phyloP scores from a whole-genome alignment of 2,113 vertebrate species.

The Turnix velox region DNA sequence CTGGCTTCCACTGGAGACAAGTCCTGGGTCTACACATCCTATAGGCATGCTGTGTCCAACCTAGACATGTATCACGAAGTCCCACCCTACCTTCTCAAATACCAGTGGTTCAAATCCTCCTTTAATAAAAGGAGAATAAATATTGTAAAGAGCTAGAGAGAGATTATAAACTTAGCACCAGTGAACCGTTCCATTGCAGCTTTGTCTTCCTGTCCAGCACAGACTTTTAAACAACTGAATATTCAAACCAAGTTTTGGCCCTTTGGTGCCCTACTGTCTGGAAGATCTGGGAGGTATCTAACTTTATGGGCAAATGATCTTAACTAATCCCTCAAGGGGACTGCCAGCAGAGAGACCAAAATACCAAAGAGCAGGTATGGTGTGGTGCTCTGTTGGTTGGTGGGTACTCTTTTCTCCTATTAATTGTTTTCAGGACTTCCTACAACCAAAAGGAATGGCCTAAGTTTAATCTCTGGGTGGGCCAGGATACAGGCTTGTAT shows the following conservation, averaged over 20 bases:
- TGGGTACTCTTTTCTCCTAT: background rate
- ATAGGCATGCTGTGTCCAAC: background rate
- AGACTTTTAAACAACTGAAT: background rate
- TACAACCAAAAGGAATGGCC: background rate
- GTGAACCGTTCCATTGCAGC: background rate
- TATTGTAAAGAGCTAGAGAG: background rate
- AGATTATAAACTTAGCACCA: background rate
- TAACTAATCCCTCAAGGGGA: background rate
- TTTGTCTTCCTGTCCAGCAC: background rate
- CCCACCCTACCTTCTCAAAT: background rate
- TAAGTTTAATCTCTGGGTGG: background rate
- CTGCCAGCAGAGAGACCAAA: background rate
- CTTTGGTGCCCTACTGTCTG: background rate
- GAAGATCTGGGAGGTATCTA: background rate
- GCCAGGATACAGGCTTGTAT: background rate
- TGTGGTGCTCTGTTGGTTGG: background rate
- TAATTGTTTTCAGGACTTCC: background rate
- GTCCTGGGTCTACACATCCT: background rate
- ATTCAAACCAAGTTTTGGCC: background rate
- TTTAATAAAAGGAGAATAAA: background rate
- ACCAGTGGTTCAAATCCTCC: background rate
- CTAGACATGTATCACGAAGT: background rate
- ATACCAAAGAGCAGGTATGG: background rate
- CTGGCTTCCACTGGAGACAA: background rate
- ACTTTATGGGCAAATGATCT: background rate